Evolutionary conservation across 1,140 invertebrate species (phyloP).

Genomic region (Dreissena rostriformis): DNA sequence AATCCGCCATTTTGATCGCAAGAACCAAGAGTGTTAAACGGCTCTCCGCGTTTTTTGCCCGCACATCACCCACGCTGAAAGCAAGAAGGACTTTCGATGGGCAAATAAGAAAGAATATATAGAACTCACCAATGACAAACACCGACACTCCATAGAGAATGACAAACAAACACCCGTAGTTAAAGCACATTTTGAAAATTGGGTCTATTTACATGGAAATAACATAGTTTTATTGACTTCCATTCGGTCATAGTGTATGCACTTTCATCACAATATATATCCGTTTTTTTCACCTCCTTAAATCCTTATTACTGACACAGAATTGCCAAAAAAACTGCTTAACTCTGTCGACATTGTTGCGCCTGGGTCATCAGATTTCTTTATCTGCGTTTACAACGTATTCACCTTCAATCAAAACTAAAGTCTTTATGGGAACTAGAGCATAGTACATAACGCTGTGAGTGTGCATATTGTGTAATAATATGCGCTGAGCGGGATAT

Average conservation of each 20-base stretch:
- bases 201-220: neutral
- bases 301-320: neutral
- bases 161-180: neutral
- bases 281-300: neutral
- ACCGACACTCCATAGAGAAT: neutral
- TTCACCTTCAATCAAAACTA: neutral
- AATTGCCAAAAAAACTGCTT: neutral
- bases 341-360: neutral
- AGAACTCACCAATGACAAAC: neutral
- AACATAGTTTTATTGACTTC: neutral
- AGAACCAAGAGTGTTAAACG: too few relatives aligned
- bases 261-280: neutral
- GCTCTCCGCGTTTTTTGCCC: too few relatives aligned
- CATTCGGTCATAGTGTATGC: neutral
- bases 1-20: too few relatives aligned
- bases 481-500: neutral
- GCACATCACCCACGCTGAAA: too few relatives aligned
- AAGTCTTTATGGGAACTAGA: neutral
- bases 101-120: too few relatives aligned
- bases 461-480: conserved; percentile 5
- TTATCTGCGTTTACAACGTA: neutral
- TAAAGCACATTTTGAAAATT: conserved; percentile 5
- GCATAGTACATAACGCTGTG: conserved; percentile 3
- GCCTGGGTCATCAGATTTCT: neutral
- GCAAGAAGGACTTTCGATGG: too few relatives aligned